A percentile compares a stretch with the other conserved stretches of the same genome.
Conservation (phyloP, 1,140 invertebrate genomes). For the Microplitis demolitor region DNA sequence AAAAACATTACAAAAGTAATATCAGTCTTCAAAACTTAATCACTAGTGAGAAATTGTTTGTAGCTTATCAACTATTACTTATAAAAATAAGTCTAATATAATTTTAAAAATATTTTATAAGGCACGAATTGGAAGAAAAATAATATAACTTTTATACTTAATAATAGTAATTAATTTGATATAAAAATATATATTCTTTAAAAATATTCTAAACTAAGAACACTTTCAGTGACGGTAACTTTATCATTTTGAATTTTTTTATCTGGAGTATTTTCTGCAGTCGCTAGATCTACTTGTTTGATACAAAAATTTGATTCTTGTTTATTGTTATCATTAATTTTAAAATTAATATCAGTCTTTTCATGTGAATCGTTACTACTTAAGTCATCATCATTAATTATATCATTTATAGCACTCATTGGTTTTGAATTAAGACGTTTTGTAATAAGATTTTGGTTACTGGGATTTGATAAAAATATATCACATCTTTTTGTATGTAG, state of each 20-base stretch:
- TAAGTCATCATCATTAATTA: neutral
- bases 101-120: too few species aligned
- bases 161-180: too few species aligned
- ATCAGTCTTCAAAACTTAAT: too few species aligned
- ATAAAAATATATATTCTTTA: neutral
- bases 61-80: too few species aligned
- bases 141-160: too few species aligned
- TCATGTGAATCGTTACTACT: neutral
- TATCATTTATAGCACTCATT: neutral
- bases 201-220: slow-evolving; percentile 32
- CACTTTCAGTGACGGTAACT: slow-evolving; percentile 26
- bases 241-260: neutral
- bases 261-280: neutral
- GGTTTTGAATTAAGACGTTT: neutral
- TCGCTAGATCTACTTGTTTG: neutral
- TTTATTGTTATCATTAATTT: neutral
- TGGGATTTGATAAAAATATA: slow-evolving; percentile 37
- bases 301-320: neutral
- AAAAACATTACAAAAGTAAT: too few species aligned
- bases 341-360: neutral
- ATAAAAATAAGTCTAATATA: too few species aligned
- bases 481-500: slow-evolving; percentile 44
- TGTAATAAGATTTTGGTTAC: slow-evolving; percentile 28
- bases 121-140: too few species aligned
- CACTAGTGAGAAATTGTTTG: too few species aligned